phyloP scores from a whole-genome alignment of 2,113 vertebrate genomes.

The Sclerurus mexicanus region DNA sequence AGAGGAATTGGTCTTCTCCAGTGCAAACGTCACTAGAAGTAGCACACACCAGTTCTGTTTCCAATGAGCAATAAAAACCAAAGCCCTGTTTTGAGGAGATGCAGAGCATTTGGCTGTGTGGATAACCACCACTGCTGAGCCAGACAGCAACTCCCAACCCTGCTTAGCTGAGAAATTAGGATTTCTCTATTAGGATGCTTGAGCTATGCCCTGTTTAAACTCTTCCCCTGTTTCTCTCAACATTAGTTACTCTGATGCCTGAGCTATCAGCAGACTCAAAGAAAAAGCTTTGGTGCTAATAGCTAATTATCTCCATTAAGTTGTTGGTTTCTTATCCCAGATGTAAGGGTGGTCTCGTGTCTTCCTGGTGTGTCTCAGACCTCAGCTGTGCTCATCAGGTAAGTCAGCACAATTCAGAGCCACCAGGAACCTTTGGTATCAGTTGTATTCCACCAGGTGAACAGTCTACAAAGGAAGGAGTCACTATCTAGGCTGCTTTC shows the following conservation, averaged over 20 bases:
- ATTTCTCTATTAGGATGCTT: neutral
- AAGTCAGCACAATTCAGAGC: neutral
- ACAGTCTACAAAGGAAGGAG: neutral
- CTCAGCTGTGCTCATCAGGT: neutral
- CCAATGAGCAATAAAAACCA: neutral
- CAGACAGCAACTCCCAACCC: neutral
- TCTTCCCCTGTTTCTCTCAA: neutral
- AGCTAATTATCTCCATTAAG: neutral
- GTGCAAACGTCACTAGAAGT: too few relatives aligned
- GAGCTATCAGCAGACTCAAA: neutral
- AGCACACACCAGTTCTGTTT: neutral
- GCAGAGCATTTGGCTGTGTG: neutral
- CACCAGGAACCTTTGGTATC: neutral
- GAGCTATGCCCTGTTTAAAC: neutral
- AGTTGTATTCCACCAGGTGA: neutral
- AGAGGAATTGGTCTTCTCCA: neutral
- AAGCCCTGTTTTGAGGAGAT: neutral
- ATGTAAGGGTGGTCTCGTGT: neutral
- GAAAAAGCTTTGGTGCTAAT: neutral
- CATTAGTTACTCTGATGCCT: neutral
- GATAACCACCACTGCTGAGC: neutral
- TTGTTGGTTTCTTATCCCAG: neutral
- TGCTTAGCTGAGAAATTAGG: neutral
- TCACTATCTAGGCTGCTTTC: neutral
- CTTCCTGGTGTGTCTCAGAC: neutral